Percentiles rank a stretch among this genome's conserved stretches.
Evolutionary conservation across 2,113 vertebrate species (phyloP).

Genomic region (Tichodroma muraria): DNA sequence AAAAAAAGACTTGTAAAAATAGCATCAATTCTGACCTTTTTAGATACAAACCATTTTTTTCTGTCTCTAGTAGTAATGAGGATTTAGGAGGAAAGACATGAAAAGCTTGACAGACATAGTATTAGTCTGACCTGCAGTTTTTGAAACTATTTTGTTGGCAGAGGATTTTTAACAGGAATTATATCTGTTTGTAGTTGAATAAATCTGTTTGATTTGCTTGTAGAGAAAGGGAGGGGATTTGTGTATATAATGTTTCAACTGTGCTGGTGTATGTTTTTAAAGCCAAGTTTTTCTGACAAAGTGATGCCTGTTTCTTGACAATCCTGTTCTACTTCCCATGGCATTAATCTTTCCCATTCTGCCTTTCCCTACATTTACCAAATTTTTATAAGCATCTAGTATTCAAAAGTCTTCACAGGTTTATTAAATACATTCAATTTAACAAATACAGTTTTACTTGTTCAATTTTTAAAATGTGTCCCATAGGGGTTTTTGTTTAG

Average conservation of each 20-base stretch:
- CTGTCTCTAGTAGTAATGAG: not conserved
- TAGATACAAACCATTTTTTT: not conserved
- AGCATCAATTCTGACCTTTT: not conserved
- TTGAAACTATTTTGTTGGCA: not conserved
- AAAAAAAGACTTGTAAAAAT: not conserved
- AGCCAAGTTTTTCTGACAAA: not conserved
- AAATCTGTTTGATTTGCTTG: not conserved
- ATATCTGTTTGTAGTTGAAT: not conserved
- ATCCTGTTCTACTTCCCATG: not conserved
- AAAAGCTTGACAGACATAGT: not conserved
- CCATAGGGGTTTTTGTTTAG: not conserved
- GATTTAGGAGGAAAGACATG: not conserved
- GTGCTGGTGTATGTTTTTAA: not conserved
- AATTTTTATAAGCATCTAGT: not conserved
- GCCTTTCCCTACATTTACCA: not conserved
- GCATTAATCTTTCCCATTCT: not conserved
- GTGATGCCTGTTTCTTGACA: not conserved
- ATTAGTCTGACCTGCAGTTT: not conserved
- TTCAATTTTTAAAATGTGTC: not conserved
- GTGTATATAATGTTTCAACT: not conserved
- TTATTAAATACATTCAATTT: not conserved
- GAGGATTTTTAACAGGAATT: not conserved
- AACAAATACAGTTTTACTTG: not conserved
- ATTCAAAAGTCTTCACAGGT: not conserved
- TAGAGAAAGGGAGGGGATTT: not conserved